Evolutionary conservation across 2,888 invertebrate species (phyloP), one percentile per base, ranked within the genome.

Genomic region (Cerastoderma edule): DNA sequence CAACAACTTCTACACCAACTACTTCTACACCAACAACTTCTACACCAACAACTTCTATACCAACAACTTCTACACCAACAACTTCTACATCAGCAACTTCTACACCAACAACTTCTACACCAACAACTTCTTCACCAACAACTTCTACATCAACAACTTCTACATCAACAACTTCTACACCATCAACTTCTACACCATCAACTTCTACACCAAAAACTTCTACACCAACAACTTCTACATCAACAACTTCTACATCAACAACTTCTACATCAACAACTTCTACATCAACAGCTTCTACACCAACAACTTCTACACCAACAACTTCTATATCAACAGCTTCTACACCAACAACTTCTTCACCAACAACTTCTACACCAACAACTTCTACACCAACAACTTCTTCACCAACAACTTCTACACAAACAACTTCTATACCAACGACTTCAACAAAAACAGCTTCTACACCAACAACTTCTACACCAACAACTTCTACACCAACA

Each of bases 271-370:
- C 67, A 19, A 27, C 57, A 24, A 35, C 39, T 39, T 22, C 53
- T 3, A 57, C 67, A n/a, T 19, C 50, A 13, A 32, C 65, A 13
- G 4, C 66, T 8, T 3, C 32, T 30, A 24, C 72, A 56, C 32
- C 72, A 2, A 54, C 46, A n/a, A 19, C 56, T 1, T 22, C 54
- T 5, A 24, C 57, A 13, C 1, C 66, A 2, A 28, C 57, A 10
- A 22, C 66, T 28, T 35, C 72, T 13, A 28, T 46, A 27, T 28
- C 22, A 30, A 46, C 68, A 30, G 30, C 39, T 44, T 22, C 57
- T 2, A 24, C 48, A 16, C 35, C 68, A 3, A 22, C 74, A 30
- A 46, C 74, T 27, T 19, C 69, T 39, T 32, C 54, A 19, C 56
- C 57, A 22, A 70, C 69, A 4, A 5, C 56, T 0, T n/a, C 60